phyloP scores from a whole-genome alignment of 1,140 invertebrate genomes.

The Aphelenchoides besseyi region DNA sequence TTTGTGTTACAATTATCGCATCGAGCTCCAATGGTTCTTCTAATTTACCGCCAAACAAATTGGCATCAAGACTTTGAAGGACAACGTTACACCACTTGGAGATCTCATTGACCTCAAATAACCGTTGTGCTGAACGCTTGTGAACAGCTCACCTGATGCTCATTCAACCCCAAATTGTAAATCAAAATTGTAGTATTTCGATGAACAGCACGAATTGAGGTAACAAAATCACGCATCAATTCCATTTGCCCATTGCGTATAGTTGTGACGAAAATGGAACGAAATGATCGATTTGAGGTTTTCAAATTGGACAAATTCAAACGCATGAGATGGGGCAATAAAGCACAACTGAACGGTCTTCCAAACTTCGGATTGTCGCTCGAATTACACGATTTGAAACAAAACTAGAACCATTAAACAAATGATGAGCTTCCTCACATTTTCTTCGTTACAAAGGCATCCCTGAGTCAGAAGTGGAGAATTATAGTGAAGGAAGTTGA shows the following conservation, averaged over 20 bases:
- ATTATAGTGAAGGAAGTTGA: not conserved
- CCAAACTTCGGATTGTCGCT: not conserved
- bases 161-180: too few species aligned
- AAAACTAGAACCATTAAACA: conserved; percentile 7
- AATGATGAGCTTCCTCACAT: not conserved
- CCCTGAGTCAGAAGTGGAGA: not conserved
- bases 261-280: not conserved
- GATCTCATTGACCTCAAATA: not conserved
- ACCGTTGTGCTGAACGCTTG: too few species aligned
- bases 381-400: not conserved
- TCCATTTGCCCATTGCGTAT: not conserved
- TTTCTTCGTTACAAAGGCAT: not conserved
- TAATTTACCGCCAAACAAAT: not conserved
- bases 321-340: not conserved
- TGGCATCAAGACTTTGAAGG: too few species aligned
- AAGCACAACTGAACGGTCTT: not conserved
- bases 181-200: not conserved
- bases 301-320: not conserved
- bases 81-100: not conserved
- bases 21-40: not conserved
- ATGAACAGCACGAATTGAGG: not conserved
- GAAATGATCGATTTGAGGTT: too few species aligned
- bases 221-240: not conserved
- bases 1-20: not conserved
- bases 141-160: too few species aligned